Percentiles rank a stretch among this genome's conserved stretches.
These are phyloP conservation scores for Aporophyla nigra DNA, from an alignment of 2,888 invertebrate species.

Conservation along the genomic window DNA sequence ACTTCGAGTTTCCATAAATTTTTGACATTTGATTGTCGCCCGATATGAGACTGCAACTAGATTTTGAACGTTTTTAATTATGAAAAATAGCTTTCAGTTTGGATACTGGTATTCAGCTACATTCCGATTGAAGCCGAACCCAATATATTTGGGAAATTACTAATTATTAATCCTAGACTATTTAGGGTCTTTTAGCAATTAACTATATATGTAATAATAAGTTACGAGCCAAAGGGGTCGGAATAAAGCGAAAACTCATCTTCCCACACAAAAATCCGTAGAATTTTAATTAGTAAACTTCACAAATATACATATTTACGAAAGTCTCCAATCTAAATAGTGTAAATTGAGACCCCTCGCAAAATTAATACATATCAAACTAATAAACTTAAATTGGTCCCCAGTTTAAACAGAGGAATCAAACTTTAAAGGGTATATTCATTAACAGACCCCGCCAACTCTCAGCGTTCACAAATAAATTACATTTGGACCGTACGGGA, in stretches of 20 bases:
- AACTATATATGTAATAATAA: too few species aligned
- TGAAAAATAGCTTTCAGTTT: too few species aligned
- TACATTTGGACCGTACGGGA: conserved; percentile 46
- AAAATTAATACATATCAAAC: conserved; percentile 37
- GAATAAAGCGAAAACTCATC: not conserved
- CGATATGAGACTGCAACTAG: too few species aligned
- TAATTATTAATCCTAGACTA: not conserved
- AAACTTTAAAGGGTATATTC: conserved; percentile 31
- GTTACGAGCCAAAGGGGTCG: not conserved
- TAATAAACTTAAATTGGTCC: conserved; percentile 41
- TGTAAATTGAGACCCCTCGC: conserved; percentile 11
- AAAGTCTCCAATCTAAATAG: conserved; percentile 2
- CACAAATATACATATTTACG: conserved; percentile 22
- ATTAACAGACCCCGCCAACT: conserved; percentile 45
- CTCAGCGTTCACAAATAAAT: conserved; percentile 57
- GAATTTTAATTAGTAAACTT: conserved; percentile 3
- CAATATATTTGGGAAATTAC: not conserved
- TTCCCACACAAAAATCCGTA: not conserved
- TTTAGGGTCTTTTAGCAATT: too few species aligned
- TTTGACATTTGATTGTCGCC: too few species aligned
- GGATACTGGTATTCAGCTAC: too few species aligned
- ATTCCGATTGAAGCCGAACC: too few species aligned
- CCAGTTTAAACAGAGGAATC: conserved; percentile 41
- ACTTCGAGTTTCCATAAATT: too few species aligned
- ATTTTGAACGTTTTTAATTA: too few species aligned